Base-by-base conservation (phyloP, 2,888 invertebrate genomes). In the Acanthococcus lagerstroemiae region DNA sequence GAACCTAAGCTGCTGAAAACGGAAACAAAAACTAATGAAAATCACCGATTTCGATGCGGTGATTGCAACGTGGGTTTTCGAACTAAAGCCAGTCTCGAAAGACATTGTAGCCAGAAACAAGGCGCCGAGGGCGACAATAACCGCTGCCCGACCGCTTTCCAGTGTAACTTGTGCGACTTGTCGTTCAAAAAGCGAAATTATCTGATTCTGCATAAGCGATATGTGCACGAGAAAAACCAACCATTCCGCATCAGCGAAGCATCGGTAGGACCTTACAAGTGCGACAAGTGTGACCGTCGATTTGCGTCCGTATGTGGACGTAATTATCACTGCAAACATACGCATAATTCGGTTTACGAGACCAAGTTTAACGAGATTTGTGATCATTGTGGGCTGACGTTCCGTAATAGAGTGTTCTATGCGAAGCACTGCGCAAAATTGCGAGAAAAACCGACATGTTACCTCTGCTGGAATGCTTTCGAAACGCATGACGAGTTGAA, bases 381-480 rank as follows among this genome's bases (percentile, higher is more conserved):
- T n/a, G 63, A 63, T 5, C 63, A 63, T 37, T 63, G 63, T 37
- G 63, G 63, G 21, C 44, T 63, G 30, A 63, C 54, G 7, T 63
- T 63, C 17, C 12, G 44, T 2, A 63, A 63, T 24, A 37, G 54
- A 12, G 63, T 63, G 4, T 63, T 63, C 27, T 63, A 54, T 21
- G 63, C 63, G 5, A 63, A 24, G 37, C 63, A 63, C 24, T 15
- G 25, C 37, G 63, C 63, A n/a, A 63, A 54, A 24, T 37, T 63
- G n/a, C 37, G 24, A 19, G 54, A 37, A 15, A 25, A 22, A 24
- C 63, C 63, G 6, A 63, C 63, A 9, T 63, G 63, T 37, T 63
- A 63, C 19, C 37, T 63, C 37, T 63, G 63, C 17, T 52, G 54
- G 54, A 37, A 52, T n/a, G 50, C 50, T 22, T 63, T 63, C 17